A percentile compares a stretch with the other conserved stretches of the same genome.
These are phyloP conservation scores for Syrrhaptes paradoxus DNA, from an alignment of 2,113 vertebrate genomes.

Conservation along the genomic window DNA sequence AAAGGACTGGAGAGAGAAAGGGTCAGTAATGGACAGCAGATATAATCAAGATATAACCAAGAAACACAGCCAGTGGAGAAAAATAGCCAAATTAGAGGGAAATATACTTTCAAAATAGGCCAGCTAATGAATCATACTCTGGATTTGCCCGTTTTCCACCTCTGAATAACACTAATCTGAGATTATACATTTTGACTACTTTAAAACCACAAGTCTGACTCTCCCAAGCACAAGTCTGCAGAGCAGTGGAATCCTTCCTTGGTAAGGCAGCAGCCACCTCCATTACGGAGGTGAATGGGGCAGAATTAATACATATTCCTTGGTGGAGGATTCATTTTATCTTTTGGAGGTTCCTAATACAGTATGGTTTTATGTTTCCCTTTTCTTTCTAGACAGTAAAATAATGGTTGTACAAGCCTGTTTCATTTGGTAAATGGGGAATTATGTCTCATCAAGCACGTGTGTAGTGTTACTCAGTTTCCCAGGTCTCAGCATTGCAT, in stretches of 20 bases:
- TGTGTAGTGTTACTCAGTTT: background rate
- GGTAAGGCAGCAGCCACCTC: background rate
- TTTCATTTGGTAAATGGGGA: background rate
- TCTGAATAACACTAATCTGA: background rate
- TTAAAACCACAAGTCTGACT: background rate
- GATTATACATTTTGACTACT: background rate
- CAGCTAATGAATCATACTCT: background rate
- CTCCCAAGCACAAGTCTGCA: background rate
- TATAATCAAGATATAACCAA: background rate
- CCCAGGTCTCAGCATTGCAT: background rate
- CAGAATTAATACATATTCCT: background rate
- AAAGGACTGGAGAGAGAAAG: background rate
- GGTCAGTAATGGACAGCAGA: background rate
- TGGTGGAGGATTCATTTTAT: background rate
- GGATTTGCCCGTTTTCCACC: background rate
- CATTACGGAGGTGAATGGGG: rapidly evolving
- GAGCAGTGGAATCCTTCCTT: background rate
- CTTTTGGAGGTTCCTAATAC: background rate
- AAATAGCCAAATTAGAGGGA: background rate
- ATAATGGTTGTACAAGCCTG: background rate
- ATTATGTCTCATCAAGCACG: background rate
- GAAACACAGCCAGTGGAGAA: background rate
- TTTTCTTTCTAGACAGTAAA: background rate
- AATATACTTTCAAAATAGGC: background rate
- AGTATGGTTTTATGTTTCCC: background rate